Base-by-base conservation (phyloP, 2,888 invertebrate species). In the Nematopogon swammerdamellus region DNA sequence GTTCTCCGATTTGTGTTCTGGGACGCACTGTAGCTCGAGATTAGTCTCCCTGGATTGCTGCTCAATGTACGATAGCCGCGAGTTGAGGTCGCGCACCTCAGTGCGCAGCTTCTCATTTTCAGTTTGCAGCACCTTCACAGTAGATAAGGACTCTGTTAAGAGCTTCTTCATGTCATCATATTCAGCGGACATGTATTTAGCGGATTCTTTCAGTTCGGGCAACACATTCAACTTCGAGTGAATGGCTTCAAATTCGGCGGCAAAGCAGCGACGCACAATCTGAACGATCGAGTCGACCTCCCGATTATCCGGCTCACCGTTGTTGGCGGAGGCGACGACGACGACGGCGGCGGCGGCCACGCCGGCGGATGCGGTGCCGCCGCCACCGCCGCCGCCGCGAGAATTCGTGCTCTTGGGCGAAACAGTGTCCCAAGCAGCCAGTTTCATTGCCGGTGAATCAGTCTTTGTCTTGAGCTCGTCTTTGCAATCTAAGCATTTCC, bases 11-110 rank as follows among this genome's bases (percentile, higher is more conserved):
- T 50, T 54, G 43, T 57, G 51, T 47, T 59, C 55, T 0, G 56
- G 56, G 2, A 58, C 53, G 44, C 59, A 57, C 6, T 57, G 56
- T 8, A 58, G 49, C 46, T 58, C 55, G 2, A 57, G 10, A 44
- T 57, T 58, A 11, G 47, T 49, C 2, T 54, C 42, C n/a, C 58
- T 50, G 3, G 56, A 50, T 4, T 49, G 45, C 44, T 56, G 55
- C 29, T 58, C 58, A 18, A 56, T 43, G 18, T 53, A 53, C 4
- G 45, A 48, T 1, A 57, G 43, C 6, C 54, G 54, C 1, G 16
- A 19, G 16, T 45, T 49, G 1, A 46, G 45, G 11, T 52, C 50
- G 1, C 25, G 44, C 14, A 30, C 46, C 8, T 47, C 18, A 2
- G 44, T 46, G n/a, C 44, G 52, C 5, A 56, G 45, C 2, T 18